Percentiles rank a stretch among this genome's conserved stretches.
Conservation (phyloP, 2,797 vertebrate genomes). For the Sciurus carolinensis region DNA sequence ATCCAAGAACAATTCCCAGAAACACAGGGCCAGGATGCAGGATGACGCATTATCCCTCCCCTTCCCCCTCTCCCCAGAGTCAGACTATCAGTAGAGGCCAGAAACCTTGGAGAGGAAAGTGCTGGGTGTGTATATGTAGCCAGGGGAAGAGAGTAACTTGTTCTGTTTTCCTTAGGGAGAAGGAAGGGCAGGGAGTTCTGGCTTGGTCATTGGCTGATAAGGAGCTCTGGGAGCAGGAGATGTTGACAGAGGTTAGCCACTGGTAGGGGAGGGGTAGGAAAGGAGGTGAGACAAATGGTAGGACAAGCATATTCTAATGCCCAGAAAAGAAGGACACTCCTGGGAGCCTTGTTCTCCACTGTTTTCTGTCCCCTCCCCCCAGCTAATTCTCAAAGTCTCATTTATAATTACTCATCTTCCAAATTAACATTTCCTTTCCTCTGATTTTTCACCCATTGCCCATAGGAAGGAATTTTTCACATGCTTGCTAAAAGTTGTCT, state of each 20-base stretch:
- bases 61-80: background rate
- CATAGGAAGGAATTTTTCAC: background rate
- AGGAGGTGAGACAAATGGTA: accelerated
- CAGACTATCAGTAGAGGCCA: conserved; percentile 74
- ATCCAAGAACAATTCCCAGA: conserved; percentile 74
- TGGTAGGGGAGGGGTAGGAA: background rate
- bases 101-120: conserved; percentile 73
- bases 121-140: conserved; percentile 47
- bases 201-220: conserved; percentile 47
- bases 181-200: conserved; percentile 52
- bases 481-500: background rate
- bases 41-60: background rate
- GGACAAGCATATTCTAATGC: background rate
- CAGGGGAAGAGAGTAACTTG: conserved; percentile 67
- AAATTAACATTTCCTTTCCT: background rate
- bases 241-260: background rate
- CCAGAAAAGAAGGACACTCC: background rate
- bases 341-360: background rate
- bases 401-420: background rate
- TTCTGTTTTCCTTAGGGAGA: conserved; percentile 63
- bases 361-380: accelerated
- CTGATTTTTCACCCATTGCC: background rate
- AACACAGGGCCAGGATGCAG: conserved; percentile 13
- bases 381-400: background rate
- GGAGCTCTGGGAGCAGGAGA: background rate